Evolutionary conservation across 2,113 vertebrate species (phyloP).

Genomic region (Mandrillus leucophaeus): DNA sequence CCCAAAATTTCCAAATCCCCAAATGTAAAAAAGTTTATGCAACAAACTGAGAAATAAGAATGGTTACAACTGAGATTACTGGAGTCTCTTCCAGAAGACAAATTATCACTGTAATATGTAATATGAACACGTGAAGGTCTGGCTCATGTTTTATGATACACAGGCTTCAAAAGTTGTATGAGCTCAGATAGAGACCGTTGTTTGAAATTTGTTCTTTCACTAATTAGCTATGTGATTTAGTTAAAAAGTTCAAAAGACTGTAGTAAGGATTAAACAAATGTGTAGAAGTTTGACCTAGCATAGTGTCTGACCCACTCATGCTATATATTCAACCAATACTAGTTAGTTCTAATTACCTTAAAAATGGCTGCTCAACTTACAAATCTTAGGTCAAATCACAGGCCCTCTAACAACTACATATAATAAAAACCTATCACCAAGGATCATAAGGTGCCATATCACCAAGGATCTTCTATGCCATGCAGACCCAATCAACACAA

Average conservation of each 20-base stretch:
- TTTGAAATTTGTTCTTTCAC: constrained; percentile 17
- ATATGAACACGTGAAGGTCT: not conserved
- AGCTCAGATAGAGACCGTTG: not conserved
- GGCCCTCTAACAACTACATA: not conserved
- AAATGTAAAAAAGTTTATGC: not conserved
- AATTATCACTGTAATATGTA: not conserved
- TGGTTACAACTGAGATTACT: not conserved
- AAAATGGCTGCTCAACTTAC: constrained; percentile 30
- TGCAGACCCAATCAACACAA: not conserved
- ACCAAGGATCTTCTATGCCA: not conserved
- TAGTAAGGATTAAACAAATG: constrained; percentile 34
- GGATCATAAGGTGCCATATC: not conserved
- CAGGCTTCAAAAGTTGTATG: not conserved
- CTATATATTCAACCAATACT: not conserved
- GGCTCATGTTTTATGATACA: not conserved
- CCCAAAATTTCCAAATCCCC: not conserved
- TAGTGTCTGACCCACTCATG: not conserved
- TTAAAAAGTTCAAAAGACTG: not conserved
- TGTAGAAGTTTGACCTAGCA: not conserved
- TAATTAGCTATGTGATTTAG: not conserved
- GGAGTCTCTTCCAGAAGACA: constrained; percentile 13
- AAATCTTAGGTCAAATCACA: constrained; percentile 22
- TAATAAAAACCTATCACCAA: not conserved
- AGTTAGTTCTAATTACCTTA: constrained; percentile 33
- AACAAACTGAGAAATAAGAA: not conserved